A percentile compares a stretch with the other conserved stretches of the same genome.
These are phyloP conservation scores for Tridacna crocea DNA, from an alignment of 2,888 invertebrate species.

Conservation along the genomic window DNA sequence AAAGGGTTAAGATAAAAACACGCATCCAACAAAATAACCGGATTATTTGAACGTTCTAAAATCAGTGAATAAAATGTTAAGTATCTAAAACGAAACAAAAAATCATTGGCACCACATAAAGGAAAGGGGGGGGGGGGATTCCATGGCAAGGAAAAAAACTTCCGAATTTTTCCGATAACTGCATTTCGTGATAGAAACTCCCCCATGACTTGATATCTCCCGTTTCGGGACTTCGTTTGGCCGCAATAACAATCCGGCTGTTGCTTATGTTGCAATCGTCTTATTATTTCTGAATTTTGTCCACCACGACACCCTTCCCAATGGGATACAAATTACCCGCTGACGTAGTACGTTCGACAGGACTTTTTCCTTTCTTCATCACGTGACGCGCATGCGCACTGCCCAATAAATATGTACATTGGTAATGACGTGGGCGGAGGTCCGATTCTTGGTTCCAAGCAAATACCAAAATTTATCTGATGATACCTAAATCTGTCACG, in stretches of 20 bases:
- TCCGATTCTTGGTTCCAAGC: slow-evolving; percentile 10
- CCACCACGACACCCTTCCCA: slow-evolving; percentile 7
- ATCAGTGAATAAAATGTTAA: no score
- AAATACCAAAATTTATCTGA: slow-evolving; percentile 26
- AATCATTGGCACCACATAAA: no score
- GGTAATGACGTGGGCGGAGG: slow-evolving; percentile 22
- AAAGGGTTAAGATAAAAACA: no score
- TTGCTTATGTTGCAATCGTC: slow-evolving; percentile 24
- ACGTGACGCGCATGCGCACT: slow-evolving; percentile 17
- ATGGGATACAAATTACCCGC: slow-evolving; percentile 15
- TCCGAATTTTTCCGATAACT: slow-evolving; percentile 2
- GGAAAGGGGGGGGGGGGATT: no score
- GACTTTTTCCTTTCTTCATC: not conserved
- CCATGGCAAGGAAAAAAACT: no score
- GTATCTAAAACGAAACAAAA: no score
- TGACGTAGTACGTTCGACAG: slow-evolving; percentile 25
- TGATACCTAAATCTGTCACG: slow-evolving; percentile 2
- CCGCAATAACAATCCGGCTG: slow-evolving; percentile 7
- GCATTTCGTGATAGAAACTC: slow-evolving; percentile 16
- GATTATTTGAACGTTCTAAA: no score
- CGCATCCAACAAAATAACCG: no score
- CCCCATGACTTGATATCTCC: slow-evolving; percentile 1
- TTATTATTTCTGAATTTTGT: slow-evolving; percentile 24
- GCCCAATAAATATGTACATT: slow-evolving; percentile 21
- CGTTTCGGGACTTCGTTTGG: slow-evolving; percentile 14